Evolutionary conservation across 2,888 invertebrate species (phyloP), one percentile per base, ranked within the genome.

Genomic region (Meghimatium bilineatum): DNA sequence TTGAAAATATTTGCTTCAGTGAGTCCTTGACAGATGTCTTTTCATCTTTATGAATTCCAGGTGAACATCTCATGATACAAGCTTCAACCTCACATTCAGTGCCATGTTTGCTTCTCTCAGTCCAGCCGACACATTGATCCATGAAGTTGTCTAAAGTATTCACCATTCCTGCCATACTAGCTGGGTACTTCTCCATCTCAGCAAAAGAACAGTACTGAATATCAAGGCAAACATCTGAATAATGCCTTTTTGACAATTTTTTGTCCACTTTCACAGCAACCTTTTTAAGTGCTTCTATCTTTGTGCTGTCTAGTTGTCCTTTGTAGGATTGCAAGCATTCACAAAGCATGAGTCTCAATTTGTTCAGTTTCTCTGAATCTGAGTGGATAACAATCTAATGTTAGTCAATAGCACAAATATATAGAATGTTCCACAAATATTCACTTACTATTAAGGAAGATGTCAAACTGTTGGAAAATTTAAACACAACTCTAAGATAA

Each of bases 121-220:
- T 56, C 84, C 84, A 84, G 20, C 80, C 84, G 12, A 32, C 32
- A 76, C 80, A 75, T 34, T 79, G 60, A 36, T 80, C 80, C 67
- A 75, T 75, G 26, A 84, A 84, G 44, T 20, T 49, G 23, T 80
- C 79, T 12, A 84, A 3, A 44, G 56, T 66, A 14, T 80, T 80
- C 80, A 84, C 60, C 84, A 84, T 84, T n/a, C 80, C 84, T 38
- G 76, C 1, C n/a, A 84, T n/a, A 23, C 63, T 76, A 10, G 56
- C 6, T 34, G 80, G 84, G 38, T 75, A 80, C 12, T 75, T 75
- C 1, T 74, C 67, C 20, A 80, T 34, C 32, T 67, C 80, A 20
- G 67, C 17, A 44, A 72, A 80, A 26, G 38, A 67, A 44, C 80
- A 66, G 66, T 84, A 84, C 60, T 69, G 34, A 49, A 84, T 76